Conservation (phyloP, 2,888 invertebrate genomes). For the Noctua pronuba region DNA sequence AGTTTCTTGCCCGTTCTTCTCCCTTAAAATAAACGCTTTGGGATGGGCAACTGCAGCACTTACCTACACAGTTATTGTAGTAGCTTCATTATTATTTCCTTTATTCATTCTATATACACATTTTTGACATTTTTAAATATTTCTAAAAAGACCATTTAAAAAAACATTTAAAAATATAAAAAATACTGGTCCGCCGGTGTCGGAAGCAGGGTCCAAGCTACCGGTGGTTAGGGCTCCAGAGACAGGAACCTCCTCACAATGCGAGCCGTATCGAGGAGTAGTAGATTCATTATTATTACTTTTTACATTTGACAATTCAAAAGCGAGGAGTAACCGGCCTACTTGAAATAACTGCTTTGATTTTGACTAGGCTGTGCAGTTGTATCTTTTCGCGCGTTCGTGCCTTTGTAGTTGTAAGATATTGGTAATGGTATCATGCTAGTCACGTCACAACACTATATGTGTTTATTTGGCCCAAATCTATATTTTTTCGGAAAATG, state of each 20-base stretch:
- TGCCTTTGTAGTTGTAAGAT: conserved; percentile 15
- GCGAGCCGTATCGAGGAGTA: no score
- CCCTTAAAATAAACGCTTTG: neutral
- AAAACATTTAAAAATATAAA: no score
- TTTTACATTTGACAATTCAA: neutral
- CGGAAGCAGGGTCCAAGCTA: no score
- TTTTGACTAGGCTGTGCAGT: neutral
- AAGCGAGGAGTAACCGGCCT: neutral
- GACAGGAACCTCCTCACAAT: no score
- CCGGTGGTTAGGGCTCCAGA: no score
- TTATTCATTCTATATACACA: no score
- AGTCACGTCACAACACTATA: conserved; percentile 41
- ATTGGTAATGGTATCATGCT: conserved; percentile 18
- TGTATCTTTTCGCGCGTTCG: neutral
- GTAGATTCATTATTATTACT: neutral
- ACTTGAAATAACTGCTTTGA: neutral
- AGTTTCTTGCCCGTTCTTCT: neutral
- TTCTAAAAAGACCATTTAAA: no score
- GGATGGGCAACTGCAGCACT: neutral
- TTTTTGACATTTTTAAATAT: no score
- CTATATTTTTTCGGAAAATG: neutral
- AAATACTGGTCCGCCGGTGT: no score
- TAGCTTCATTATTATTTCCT: no score
- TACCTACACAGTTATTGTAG: neutral
- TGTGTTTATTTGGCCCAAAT: conserved; percentile 13